Conservation (phyloP, 2,888 invertebrate genomes). For the Antheraea assamensis region DNA sequence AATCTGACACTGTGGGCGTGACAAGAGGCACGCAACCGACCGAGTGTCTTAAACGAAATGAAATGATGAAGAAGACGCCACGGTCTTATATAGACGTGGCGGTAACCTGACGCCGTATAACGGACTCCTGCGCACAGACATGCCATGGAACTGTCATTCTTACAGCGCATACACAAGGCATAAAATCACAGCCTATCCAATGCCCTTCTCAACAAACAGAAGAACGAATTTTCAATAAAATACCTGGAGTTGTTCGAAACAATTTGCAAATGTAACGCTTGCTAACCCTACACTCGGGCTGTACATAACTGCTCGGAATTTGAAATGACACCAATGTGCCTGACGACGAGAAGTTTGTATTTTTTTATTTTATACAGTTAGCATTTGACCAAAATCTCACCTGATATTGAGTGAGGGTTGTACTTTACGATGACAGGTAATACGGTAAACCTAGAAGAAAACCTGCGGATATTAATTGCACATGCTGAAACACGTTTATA, state of each 20-base stretch:
- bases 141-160: slow-evolving; percentile 55
- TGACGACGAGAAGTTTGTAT: not conserved
- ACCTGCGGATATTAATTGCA: too few relatives aligned
- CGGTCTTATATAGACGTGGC: slow-evolving; percentile 81
- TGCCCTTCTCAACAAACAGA: slow-evolving; percentile 67
- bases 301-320: slow-evolving; percentile 58
- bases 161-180: slow-evolving; percentile 53
- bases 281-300: slow-evolving; percentile 42
- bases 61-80: slow-evolving; percentile 80
- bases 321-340: slow-evolving; percentile 51
- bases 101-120: slow-evolving; percentile 82
- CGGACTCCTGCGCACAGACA: slow-evolving; percentile 63
- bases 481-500: too few relatives aligned
- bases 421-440: too few relatives aligned
- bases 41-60: slow-evolving; percentile 78
- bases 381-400: too few relatives aligned
- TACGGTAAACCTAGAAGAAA: too few relatives aligned
- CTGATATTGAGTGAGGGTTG: too few relatives aligned
- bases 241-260: slow-evolving; percentile 73
- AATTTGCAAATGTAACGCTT: slow-evolving; percentile 69
- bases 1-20: slow-evolving; percentile 50
- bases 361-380: too few relatives aligned
- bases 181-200: slow-evolving; percentile 46
- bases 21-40: slow-evolving; percentile 61
- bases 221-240: slow-evolving; percentile 80